Evolutionary conservation across 2,113 vertebrate genomes (phyloP), one percentile per base, ranked within the genome.

Genomic region (Cervus canadensis): DNA sequence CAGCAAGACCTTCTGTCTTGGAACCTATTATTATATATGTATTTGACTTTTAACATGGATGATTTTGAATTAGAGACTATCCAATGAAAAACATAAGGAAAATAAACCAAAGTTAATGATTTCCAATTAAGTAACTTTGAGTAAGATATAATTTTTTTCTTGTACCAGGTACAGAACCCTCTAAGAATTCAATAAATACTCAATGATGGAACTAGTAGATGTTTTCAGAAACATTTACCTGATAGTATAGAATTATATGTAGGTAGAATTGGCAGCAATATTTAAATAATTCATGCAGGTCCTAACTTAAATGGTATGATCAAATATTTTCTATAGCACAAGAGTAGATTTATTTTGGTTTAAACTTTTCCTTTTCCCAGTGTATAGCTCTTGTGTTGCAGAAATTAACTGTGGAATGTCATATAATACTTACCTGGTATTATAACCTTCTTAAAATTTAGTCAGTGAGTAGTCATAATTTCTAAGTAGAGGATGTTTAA

Each of bases 401-500:
- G 94, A 94, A 93, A 94, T 54, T 64, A 97, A 94, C 62, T 91
- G 21, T 92, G 50, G 67, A 91, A 87, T 2, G 81, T 94, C 90
- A 92, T 4, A 56, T 59, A 74, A 95, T 96, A 76, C 52, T 45
- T 45, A 89, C 59, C 56, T 87, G 52, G 28, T 91, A 60, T 97
- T 91, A 50, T 30, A 97, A 91, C 52, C 59, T 88, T 33, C 33
- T 86, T 17, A 86, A 23, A 93, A 30, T 87, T 95, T 87, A 97
- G 25, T 85, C 59, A 93, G 2, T 54, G 76, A 96, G 40, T 54
- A 59, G n/a, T 97, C 98, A 71, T 59, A 98, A 48, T 97, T 98
- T 98, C 92, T 95, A 98, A 98, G 85, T 45, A 97, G 79, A 25
- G 89, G 96, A 97, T 98, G 97, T 98, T 97, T 98, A 96, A 97